These are phyloP conservation scores for Actinia tenebrosa DNA, from an alignment of 64 coral and sea anemone genomes.

Conservation along the genomic window DNA sequence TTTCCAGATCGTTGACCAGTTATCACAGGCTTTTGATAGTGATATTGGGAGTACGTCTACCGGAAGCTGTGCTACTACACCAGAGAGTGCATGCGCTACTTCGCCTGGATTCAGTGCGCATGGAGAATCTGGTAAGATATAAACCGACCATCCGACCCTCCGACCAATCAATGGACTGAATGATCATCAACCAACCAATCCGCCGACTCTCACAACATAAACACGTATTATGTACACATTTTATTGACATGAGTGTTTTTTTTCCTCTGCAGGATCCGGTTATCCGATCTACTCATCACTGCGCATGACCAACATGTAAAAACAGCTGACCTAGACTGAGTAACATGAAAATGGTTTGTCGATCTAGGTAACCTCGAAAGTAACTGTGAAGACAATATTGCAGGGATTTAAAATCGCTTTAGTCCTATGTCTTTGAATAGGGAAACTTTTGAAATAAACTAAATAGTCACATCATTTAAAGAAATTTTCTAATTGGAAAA, in stretches of 20 bases:
- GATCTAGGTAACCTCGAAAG: not conserved
- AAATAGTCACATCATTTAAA: too few relatives aligned
- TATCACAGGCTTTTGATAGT: slow-evolving; percentile 8
- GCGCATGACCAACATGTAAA: slow-evolving; percentile 5
- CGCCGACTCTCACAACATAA: too few relatives aligned
- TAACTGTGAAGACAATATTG: not conserved
- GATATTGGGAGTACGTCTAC: slow-evolving; percentile 7
- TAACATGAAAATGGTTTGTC: not conserved
- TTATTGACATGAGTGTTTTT: not conserved
- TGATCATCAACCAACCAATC: too few relatives aligned
- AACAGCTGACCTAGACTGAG: not conserved
- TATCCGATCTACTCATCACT: slow-evolving; percentile 14
- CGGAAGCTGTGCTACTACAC: slow-evolving; percentile 18
- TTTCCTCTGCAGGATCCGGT: not conserved
- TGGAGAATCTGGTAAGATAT: not conserved
- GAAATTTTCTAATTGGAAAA: too few relatives aligned
- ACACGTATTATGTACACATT: too few relatives aligned
- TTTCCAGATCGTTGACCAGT: slow-evolving; percentile 32
- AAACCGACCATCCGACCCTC: not conserved
- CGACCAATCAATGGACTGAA: not conserved
- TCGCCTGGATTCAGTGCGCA: slow-evolving; percentile 7
- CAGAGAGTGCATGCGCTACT: slow-evolving; percentile 17
- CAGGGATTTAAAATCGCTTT: too few relatives aligned
- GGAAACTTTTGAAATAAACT: too few relatives aligned
- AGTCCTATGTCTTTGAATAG: too few relatives aligned